Evolutionary conservation across 2,113 vertebrate genomes (phyloP).

Genomic region (Percina caprodes): DNA sequence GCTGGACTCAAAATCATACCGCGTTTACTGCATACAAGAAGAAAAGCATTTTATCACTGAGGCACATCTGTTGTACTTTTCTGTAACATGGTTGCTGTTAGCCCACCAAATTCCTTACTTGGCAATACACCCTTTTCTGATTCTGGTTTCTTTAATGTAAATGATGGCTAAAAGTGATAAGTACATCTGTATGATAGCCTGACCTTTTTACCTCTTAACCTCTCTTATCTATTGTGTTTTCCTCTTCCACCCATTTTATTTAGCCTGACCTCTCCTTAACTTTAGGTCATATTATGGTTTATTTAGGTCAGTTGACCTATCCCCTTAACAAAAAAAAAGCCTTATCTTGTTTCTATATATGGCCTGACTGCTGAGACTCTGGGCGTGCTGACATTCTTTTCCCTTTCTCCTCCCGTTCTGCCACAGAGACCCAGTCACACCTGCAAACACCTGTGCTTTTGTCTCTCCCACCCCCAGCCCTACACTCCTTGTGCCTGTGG

Average conservation of each 20-base stretch:
- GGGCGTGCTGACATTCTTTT: constrained; percentile 63
- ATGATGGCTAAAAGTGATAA: constrained; percentile 51
- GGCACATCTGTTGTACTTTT: constrained; percentile 2
- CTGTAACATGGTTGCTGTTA: background rate
- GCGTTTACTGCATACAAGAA: background rate
- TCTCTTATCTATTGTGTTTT: constrained; percentile 62
- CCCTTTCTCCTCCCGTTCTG: constrained; percentile 19
- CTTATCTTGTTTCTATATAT: constrained; percentile 73
- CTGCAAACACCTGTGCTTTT: constrained; percentile 86
- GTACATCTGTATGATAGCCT: constrained; percentile 21
- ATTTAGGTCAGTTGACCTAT: constrained; percentile 54
- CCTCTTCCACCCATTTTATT: constrained; percentile 56
- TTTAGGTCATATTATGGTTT: constrained; percentile 71
- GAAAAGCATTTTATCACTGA: background rate
- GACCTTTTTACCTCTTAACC: constrained; percentile 75
- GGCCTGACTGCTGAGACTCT: constrained; percentile 59
- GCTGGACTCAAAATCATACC: background rate
- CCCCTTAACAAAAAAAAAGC: constrained; percentile 33
- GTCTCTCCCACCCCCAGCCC: constrained; percentile 51
- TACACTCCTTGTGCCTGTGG: constrained; percentile 59
- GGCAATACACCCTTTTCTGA: too few species aligned
- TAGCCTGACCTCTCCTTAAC: constrained; percentile 69
- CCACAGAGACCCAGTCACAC: constrained; percentile 69
- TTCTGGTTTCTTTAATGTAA: constrained; percentile 51
- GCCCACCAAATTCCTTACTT: too few species aligned